Evolutionary conservation across 1,140 invertebrate genomes (phyloP).

Genomic region (Lutraria rhynchaena): DNA sequence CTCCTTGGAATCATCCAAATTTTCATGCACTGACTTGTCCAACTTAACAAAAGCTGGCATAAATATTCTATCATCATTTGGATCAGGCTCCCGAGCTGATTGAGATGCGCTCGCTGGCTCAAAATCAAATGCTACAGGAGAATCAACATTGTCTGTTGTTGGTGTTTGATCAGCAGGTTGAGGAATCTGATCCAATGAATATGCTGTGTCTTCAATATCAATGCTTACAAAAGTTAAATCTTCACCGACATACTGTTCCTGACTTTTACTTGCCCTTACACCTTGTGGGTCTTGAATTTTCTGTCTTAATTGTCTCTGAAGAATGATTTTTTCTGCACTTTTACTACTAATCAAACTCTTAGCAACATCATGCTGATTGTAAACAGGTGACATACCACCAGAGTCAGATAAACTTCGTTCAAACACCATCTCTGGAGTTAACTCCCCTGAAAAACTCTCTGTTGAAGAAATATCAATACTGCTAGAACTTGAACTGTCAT

Average conservation of each 20-base stretch:
- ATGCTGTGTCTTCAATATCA: constrained; percentile 94
- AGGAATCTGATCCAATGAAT: constrained; percentile 93
- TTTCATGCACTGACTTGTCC: constrained; percentile 63
- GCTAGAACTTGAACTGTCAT: constrained; percentile 61
- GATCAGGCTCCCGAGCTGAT: constrained; percentile 69
- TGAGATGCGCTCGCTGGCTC: background rate
- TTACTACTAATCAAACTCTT: constrained; percentile 65
- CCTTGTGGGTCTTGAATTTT: constrained; percentile 52
- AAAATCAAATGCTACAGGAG: constrained; percentile 85
- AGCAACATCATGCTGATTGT: constrained; percentile 13
- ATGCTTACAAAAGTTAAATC: constrained; percentile 75
- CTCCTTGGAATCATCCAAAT: background rate
- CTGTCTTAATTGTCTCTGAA: constrained; percentile 44
- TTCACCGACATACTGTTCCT: constrained; percentile 78
- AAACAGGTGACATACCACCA: constrained; percentile 55
- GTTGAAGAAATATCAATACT: constrained; percentile 48
- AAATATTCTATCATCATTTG: constrained; percentile 84
- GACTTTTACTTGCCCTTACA: constrained; percentile 80
- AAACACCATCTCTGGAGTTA: constrained; percentile 50
- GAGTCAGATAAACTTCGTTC: constrained; percentile 58
- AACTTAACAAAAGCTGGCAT: constrained; percentile 85
- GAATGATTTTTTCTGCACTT: constrained; percentile 78
- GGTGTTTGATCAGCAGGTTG: constrained; percentile 86
- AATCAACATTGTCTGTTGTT: constrained; percentile 68
- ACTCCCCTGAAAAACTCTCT: constrained; percentile 47